phyloP scores from a whole-genome alignment of 2,888 invertebrate species.

The Zelleria hepariella region DNA sequence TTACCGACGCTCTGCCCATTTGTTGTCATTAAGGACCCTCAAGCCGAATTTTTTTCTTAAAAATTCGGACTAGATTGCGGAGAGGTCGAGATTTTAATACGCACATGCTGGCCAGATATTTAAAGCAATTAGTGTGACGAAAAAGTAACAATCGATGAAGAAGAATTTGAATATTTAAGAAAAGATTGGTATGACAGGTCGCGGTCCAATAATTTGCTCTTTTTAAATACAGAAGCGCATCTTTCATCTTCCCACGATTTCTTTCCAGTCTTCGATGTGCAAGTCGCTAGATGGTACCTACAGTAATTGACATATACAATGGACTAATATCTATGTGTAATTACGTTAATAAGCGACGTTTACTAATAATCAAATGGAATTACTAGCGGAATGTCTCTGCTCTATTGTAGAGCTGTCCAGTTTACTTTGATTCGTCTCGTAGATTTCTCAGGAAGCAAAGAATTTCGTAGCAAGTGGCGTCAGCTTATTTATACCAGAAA shows the following conservation, averaged over 20 bases:
- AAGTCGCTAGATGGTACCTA: slow-evolving; percentile 10
- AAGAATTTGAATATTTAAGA: not conserved
- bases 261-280: slow-evolving; percentile 27
- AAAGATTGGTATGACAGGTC: not conserved
- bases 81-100: slow-evolving; percentile 18
- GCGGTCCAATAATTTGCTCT: not conserved
- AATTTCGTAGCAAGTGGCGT: too few species aligned
- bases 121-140: slow-evolving; percentile 8
- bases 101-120: slow-evolving; percentile 21
- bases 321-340: slow-evolving; percentile 45
- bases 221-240: not conserved
- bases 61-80: slow-evolving; percentile 14
- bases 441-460: not conserved
- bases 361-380: slow-evolving; percentile 60
- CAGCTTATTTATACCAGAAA: too few species aligned
- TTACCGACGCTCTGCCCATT: slow-evolving; percentile 37
- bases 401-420: not conserved
- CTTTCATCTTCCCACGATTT: not conserved
- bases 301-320: slow-evolving; percentile 45
- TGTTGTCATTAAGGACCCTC: slow-evolving; percentile 53
- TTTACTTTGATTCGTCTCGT: not conserved
- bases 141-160: not conserved
- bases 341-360: slow-evolving; percentile 55
- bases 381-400: slow-evolving; percentile 44
- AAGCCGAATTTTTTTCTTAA: slow-evolving; percentile 30